phyloP scores from a whole-genome alignment of 2,113 vertebrate genomes.

The Syrrhaptes paradoxus region DNA sequence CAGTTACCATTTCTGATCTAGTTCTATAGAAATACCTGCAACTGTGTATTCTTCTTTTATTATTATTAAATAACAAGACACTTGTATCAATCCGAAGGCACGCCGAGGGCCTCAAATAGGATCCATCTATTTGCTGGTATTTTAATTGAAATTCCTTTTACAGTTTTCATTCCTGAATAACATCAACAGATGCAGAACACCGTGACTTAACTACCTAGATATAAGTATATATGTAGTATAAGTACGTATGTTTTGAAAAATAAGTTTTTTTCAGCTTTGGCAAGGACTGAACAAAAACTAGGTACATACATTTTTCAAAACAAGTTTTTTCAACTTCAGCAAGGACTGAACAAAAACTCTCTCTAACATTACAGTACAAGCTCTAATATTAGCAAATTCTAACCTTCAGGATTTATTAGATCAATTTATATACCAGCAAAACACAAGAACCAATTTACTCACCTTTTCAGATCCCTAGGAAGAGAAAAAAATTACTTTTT shows the following conservation, averaged over 20 bases:
- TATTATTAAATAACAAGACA: background rate
- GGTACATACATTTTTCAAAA: too few relatives aligned
- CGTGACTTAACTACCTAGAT: background rate
- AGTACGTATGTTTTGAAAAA: background rate
- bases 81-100: background rate
- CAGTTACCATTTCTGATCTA: background rate
- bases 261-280: background rate
- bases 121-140: background rate
- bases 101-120: background rate
- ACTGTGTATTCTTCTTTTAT: background rate
- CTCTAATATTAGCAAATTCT: background rate
- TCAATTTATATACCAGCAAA: background rate
- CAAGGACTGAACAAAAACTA: background rate
- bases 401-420: background rate
- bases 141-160: background rate
- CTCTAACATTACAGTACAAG: background rate
- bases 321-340: background rate
- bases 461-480: background rate
- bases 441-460: conserved; percentile 13
- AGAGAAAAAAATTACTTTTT: background rate
- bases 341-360: background rate
- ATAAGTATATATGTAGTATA: too few relatives aligned
- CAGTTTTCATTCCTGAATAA: background rate
- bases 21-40: background rate
- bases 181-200: background rate